phyloP scores from a whole-genome alignment of 1,140 invertebrate species.

The Heliconius hermathena region DNA sequence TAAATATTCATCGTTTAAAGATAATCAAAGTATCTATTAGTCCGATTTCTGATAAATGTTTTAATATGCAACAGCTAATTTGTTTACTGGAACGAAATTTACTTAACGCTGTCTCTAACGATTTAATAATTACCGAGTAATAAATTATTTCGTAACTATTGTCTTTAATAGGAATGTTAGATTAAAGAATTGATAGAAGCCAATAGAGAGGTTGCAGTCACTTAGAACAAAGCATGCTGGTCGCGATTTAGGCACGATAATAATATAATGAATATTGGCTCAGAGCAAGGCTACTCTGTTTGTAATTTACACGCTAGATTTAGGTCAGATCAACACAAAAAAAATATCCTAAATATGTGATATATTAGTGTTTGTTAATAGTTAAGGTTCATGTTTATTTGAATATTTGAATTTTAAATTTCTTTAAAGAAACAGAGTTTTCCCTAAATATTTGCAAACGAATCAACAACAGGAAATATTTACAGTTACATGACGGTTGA shows the following conservation, averaged over 20 bases:
- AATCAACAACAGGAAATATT: background rate
- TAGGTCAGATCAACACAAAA: background rate
- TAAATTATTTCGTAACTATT: constrained; percentile 10
- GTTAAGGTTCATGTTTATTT: background rate
- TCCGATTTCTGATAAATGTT: constrained; percentile 17
- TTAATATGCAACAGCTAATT: constrained; percentile 31
- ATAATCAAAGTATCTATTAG: constrained; percentile 18
- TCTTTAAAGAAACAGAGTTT: background rate
- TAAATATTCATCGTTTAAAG: constrained; percentile 7
- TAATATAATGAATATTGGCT: constrained; percentile 18
- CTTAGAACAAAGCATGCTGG: constrained; percentile 14
- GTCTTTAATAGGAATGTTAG: constrained; percentile 17
- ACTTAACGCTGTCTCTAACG: constrained; percentile 25
- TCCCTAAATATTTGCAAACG: background rate
- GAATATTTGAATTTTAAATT: background rate
- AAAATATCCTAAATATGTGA: background rate
- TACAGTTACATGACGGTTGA: constrained; percentile 30
- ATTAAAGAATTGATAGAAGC: constrained; percentile 18
- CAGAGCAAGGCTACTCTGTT: constrained; percentile 12
- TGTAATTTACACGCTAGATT: background rate
- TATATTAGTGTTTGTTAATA: no score
- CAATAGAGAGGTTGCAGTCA: constrained; percentile 21
- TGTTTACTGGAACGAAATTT: constrained; percentile 20
- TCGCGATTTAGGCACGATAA: constrained; percentile 25
- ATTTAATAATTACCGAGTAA: constrained; percentile 19